Evolutionary conservation across 2,797 vertebrate species (phyloP).

Genomic region (Tolypeutes matacus): DNA sequence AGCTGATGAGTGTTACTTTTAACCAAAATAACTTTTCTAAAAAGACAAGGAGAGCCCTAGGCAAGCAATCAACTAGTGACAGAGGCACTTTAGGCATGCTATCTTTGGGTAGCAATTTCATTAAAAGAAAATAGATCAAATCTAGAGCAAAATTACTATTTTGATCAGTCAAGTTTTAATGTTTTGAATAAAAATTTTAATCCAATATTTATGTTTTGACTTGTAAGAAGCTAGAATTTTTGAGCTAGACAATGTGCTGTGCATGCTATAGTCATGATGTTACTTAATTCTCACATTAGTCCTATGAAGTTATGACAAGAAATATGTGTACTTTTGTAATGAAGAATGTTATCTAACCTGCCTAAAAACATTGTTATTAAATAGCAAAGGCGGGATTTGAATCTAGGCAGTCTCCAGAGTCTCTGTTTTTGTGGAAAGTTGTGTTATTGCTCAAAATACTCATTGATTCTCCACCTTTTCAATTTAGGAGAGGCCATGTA

Average conservation of each 20-base stretch:
- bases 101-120: background rate
- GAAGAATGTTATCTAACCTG: background rate
- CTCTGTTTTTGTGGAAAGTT: background rate
- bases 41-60: background rate
- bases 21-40: background rate
- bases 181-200: background rate
- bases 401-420: accelerated
- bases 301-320: background rate
- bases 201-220: background rate
- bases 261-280: background rate
- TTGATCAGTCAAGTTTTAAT: background rate
- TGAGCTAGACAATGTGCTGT: background rate
- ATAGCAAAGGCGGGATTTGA: background rate
- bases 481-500: background rate
- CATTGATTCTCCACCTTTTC: background rate
- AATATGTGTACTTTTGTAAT: background rate
- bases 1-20: constrained; percentile 34
- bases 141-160: background rate
- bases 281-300: background rate
- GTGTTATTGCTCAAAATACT: background rate
- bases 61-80: background rate
- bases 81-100: background rate
- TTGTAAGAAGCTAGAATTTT: background rate
- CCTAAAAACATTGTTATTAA: background rate
- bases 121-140: background rate